phyloP scores from a whole-genome alignment of 2,797 vertebrate species.

The Cynodonichthys magdalenae region DNA sequence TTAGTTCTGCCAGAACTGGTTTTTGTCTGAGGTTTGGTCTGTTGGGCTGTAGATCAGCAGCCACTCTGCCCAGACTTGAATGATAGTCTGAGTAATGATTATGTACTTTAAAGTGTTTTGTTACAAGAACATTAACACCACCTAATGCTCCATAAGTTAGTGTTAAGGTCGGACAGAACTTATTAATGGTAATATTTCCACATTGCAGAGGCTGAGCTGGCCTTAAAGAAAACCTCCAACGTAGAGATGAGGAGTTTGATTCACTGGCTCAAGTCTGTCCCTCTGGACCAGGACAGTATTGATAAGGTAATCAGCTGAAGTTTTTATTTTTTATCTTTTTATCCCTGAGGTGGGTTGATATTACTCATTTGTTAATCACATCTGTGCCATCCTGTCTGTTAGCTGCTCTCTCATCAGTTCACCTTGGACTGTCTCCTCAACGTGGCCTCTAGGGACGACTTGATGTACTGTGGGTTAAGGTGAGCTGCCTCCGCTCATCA shows the following conservation, averaged over 20 bases:
- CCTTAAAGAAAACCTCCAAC: constrained; percentile 27
- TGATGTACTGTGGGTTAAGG: constrained; percentile 87
- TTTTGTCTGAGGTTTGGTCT: constrained; percentile 40
- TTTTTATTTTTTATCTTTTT: not conserved
- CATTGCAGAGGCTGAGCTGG: constrained; percentile 29
- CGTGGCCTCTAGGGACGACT: constrained; percentile 84
- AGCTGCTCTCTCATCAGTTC: constrained; percentile 87
- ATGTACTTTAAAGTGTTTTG: not conserved
- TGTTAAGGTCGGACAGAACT: not conserved
- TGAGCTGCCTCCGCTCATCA: constrained; percentile 56
- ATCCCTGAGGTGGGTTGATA: not conserved
- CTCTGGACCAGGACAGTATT: constrained; percentile 81
- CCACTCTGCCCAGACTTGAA: constrained; percentile 48
- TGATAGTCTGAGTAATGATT: constrained; percentile 45
- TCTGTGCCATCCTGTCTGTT: constrained; percentile 29
- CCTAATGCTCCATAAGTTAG: not conserved
- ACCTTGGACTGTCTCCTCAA: constrained; percentile 83
- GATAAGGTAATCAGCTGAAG: constrained; percentile 72
- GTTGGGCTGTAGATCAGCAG: constrained; percentile 10
- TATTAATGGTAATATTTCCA: constrained; percentile 18
- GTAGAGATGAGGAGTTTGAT: constrained; percentile 72
- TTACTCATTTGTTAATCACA: constrained; percentile 28
- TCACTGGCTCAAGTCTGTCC: constrained; percentile 81
- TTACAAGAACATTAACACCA: not conserved
- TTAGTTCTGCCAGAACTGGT: constrained; percentile 57